phyloP scores from a whole-genome alignment of 2,888 invertebrate genomes.

The Cephus rjabovi region DNA sequence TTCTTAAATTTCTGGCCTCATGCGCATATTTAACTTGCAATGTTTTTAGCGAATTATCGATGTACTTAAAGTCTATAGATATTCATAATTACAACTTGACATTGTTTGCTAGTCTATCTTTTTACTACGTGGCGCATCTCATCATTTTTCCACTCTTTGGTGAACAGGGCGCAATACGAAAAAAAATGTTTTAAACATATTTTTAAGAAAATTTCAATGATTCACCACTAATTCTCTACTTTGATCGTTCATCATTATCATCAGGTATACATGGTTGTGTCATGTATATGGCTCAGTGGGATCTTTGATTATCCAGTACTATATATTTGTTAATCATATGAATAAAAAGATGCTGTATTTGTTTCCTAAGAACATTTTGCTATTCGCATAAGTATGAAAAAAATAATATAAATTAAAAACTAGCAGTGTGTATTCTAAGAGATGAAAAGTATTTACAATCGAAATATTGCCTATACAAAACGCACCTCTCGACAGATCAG shows the following conservation, averaged over 20 bases:
- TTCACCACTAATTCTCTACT: neutral
- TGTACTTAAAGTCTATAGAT: neutral
- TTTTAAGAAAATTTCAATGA: neutral
- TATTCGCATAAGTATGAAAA: neutral
- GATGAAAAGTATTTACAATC: conserved; percentile 44
- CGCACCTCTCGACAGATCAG: conserved; percentile 26
- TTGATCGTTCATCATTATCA: neutral
- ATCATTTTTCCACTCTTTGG: neutral
- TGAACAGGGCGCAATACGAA: neutral
- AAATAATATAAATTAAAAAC: conserved; percentile 33
- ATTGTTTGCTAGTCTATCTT: neutral
- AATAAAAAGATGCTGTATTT: conserved; percentile 2
- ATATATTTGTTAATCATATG: conserved; percentile 2
- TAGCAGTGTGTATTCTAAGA: conserved; percentile 28
- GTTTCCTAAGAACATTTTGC: neutral
- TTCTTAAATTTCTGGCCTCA: neutral
- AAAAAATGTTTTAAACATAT: neutral
- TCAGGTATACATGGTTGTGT: neutral
- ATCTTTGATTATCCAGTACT: neutral
- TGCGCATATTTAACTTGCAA: neutral
- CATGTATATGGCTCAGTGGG: neutral
- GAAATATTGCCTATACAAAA: conserved; percentile 45
- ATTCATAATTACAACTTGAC: neutral
- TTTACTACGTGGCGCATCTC: neutral
- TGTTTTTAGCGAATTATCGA: neutral